These are phyloP conservation scores for Babylonia areolata DNA, from an alignment of 1,140 invertebrate species.

Conservation along the genomic window DNA sequence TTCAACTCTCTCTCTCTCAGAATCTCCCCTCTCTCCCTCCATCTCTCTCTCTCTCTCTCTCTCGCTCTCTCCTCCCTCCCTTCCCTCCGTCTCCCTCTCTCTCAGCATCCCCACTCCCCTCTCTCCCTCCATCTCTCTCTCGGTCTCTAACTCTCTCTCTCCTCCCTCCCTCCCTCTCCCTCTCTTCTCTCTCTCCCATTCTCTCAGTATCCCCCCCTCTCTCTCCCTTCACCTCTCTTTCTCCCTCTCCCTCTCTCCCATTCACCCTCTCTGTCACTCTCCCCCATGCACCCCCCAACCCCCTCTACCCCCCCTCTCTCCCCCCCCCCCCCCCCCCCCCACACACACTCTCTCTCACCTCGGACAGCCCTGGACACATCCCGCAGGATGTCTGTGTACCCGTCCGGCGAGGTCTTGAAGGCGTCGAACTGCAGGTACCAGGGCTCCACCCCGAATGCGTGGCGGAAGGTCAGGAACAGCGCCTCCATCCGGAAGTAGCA, in stretches of 20 bases:
- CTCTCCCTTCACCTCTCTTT: too few relatives aligned
- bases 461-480: constrained; percentile 53
- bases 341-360: too few relatives aligned
- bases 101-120: background rate
- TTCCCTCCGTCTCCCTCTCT: too few relatives aligned
- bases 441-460: constrained; percentile 64
- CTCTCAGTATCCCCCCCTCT: constrained; percentile 14
- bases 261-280: constrained; percentile 54
- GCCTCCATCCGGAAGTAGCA: constrained; percentile 69
- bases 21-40: background rate
- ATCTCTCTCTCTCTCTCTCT: background rate
- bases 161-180: background rate
- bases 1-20: background rate
- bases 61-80: too few relatives aligned
- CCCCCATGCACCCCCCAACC: background rate
- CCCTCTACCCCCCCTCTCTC: background rate
- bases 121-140: background rate
- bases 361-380: constrained; percentile 46
- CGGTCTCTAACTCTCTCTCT: background rate
- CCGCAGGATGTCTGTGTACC: constrained; percentile 68
- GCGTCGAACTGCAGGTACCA: constrained; percentile 82
- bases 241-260: background rate
- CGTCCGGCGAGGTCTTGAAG: constrained; percentile 61
- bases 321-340: background rate
- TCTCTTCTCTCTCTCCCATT: constrained; percentile 44